Base-by-base conservation (phyloP, 2,113 vertebrate genomes). In the Muscicapa adusta region DNA sequence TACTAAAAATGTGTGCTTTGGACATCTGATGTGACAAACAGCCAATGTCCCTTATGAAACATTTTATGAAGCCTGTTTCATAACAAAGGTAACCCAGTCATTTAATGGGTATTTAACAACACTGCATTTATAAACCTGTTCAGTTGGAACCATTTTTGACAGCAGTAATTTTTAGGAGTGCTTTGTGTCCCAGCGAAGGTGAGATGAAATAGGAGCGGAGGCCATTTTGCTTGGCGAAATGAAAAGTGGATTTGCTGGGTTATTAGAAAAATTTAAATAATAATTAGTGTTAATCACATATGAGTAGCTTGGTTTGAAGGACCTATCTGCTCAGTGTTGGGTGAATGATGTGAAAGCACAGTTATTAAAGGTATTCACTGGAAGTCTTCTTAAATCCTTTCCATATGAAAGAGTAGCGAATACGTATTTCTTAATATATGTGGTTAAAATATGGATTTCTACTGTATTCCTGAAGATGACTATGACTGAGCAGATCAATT, bases 211-310 rank as follows among this genome's bases (percentile, higher is more conserved):
- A 20, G 50, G 53, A 91, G 85, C 60, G 81, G 95, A 97, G 79
- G 94, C 94, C 94, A 97, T 97, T 97, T 97, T 97, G 80, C 93
- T 81, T 78, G 5, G 5, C 86, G 60, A 65, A 50, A 50, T 53
- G 87, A 74, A 29, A 70, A 53, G 88, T 81, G 54, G 68, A 53
- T 94, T 90, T 88, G 36, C 88, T 72, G 88, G 57, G 40, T 84
- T 51, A 85, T 92, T 92, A 0, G 3, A 73, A 78, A 91, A 68
- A 81, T 75, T 79, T 90, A 71, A 96, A 87, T 92, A 58, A 70
- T 85, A 91, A 93, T 94, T 92, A 88, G 31, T 4, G 80, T 63
- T 93, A 88, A 76, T 85, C 45, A 65, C 71, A 31, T 40, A 61
- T 0, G 2, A 85, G 78, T 67, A 45, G 74, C 58, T 80, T 85